These are phyloP conservation scores for Limenitis camilla DNA, from an alignment of 2,888 invertebrate genomes.

Conservation along the genomic window DNA sequence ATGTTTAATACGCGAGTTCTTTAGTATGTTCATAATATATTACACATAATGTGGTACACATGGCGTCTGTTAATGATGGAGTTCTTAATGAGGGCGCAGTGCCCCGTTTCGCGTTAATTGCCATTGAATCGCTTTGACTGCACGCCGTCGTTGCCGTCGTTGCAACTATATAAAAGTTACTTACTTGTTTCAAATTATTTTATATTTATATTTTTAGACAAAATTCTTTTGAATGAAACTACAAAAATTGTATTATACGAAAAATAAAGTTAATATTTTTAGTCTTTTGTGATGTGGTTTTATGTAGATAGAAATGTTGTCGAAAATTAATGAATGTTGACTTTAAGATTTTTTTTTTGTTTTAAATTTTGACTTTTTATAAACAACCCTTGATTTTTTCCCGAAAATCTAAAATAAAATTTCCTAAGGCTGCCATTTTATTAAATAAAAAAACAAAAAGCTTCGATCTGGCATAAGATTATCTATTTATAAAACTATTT, in stretches of 20 bases:
- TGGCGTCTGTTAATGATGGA: conserved; percentile 13
- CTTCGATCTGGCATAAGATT: too few relatives aligned
- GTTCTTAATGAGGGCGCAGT: conserved; percentile 13
- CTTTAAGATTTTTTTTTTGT: too few relatives aligned
- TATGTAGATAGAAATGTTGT: too few relatives aligned
- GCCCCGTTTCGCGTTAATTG: conserved; percentile 7
- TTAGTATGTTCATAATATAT: neutral
- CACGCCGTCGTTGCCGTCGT: neutral
- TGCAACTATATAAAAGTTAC: neutral
- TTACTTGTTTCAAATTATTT: neutral
- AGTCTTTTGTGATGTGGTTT: too few relatives aligned
- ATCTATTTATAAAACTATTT: too few relatives aligned
- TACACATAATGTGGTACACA: neutral
- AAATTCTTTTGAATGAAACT: neutral
- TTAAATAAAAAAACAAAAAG: too few relatives aligned
- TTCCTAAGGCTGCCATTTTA: too few relatives aligned
- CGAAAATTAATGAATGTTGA: too few relatives aligned
- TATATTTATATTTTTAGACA: neutral
- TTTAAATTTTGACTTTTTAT: too few relatives aligned
- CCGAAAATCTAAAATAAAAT: too few relatives aligned
- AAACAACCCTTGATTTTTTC: too few relatives aligned
- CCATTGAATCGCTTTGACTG: conserved; percentile 13
- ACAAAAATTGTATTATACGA: neutral
- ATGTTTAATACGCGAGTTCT: neutral
- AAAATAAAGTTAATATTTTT: too few relatives aligned